Conservation (phyloP, 2,888 invertebrate genomes). For the Neuroscelio doddi region DNA sequence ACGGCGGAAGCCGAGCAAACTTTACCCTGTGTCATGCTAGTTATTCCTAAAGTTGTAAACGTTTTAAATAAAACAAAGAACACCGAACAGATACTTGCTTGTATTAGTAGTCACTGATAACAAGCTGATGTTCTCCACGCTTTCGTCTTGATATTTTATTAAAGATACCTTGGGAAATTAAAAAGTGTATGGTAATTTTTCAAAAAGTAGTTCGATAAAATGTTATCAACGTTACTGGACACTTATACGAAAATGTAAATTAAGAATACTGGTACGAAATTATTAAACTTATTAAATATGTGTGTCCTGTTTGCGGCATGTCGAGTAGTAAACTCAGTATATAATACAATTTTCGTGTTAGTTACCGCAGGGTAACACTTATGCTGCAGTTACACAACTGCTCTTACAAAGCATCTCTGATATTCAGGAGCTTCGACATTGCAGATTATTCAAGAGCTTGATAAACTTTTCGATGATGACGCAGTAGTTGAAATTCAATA, state of each 20-base stretch:
- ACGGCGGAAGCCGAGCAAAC: slow-evolving; percentile 34
- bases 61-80: slow-evolving; percentile 30
- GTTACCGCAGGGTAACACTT: no score
- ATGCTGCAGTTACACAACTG: no score
- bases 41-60: slow-evolving; percentile 52
- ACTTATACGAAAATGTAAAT: neutral
- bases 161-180: slow-evolving; percentile 6
- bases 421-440: no score
- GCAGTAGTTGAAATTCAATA: no score
- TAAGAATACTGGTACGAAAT: no score
- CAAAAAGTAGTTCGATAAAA: neutral
- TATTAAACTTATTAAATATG: no score
- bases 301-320: no score
- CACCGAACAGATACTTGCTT: neutral
- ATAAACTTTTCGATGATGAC: no score
- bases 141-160: neutral
- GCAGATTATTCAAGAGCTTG: no score
- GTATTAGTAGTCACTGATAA: neutral
- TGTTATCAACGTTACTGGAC: neutral
- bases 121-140: slow-evolving; percentile 5
- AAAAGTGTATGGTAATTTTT: neutral
- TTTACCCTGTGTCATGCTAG: slow-evolving; percentile 26
- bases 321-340: no score
- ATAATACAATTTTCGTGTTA: no score
- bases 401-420: no score